Conservation (phyloP, 2,113 vertebrate species). For the Harpagus bidentatus region DNA sequence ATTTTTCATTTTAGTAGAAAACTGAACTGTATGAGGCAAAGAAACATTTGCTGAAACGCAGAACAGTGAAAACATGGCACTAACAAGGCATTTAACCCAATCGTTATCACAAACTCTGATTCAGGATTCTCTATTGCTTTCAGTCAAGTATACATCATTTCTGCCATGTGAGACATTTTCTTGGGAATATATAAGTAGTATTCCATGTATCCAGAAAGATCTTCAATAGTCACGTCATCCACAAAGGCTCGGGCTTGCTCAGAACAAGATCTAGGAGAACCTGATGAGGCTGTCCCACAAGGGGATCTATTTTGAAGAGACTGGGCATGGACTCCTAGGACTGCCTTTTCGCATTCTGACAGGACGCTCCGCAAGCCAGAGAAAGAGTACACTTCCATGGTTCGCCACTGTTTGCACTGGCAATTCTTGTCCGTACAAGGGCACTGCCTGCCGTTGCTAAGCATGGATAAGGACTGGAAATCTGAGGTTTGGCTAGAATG, state of each 20-base stretch:
- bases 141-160: conserved; percentile 87
- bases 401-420: conserved; percentile 63
- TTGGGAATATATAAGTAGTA: conserved; percentile 91
- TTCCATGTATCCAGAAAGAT: conserved; percentile 98
- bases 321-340: conserved; percentile 48
- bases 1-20: conserved; percentile 60
- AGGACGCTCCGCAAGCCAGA: conserved; percentile 79
- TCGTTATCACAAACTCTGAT: background rate
- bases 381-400: conserved; percentile 80
- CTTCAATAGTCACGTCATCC: conserved; percentile 97
- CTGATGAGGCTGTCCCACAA: background rate
- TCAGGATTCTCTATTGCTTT: background rate
- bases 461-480: conserved; percentile 87
- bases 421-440: conserved; percentile 62
- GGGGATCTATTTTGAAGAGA: conserved; percentile 43
- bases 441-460: conserved; percentile 68
- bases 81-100: conserved; percentile 18
- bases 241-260: conserved; percentile 84
- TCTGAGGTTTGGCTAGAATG: conserved; percentile 74
- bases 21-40: conserved; percentile 54
- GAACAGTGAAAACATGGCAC: conserved; percentile 48
- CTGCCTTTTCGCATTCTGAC: conserved; percentile 74
- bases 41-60: conserved; percentile 45
- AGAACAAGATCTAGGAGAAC: conserved; percentile 79
- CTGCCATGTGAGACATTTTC: conserved; percentile 88